Conservation (phyloP, 2,113 vertebrate genomes). For the Bubalus kerabau region DNA sequence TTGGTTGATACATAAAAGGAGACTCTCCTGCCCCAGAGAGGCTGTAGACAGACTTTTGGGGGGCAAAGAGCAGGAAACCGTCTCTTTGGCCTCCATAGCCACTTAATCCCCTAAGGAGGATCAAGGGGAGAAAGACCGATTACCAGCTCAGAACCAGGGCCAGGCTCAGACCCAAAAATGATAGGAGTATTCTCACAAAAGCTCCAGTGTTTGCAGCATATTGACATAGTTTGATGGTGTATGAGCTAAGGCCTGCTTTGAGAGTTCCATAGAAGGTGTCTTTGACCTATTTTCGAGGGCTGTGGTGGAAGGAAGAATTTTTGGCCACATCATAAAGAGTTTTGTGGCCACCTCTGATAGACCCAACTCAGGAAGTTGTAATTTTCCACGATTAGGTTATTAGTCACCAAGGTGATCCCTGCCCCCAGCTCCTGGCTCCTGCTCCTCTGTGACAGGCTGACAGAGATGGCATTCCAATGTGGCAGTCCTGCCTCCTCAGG, state of each 20-base stretch:
- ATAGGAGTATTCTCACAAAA: not conserved
- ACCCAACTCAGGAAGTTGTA: slow-evolving; percentile 66
- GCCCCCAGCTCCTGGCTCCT: not conserved
- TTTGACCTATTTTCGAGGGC: slow-evolving; percentile 72
- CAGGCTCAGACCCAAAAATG: not conserved
- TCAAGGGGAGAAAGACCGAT: not conserved
- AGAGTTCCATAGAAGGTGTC: slow-evolving; percentile 58
- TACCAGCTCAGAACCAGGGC: not conserved
- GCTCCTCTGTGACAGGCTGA: not conserved
- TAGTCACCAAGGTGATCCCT: slow-evolving; percentile 59
- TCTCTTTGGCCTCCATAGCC: not conserved
- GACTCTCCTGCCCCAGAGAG: not conserved
- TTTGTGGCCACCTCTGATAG: slow-evolving; percentile 66
- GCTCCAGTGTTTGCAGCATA: not conserved
- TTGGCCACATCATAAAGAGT: slow-evolving; percentile 73
- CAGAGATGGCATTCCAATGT: not conserved
- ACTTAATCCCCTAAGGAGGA: not conserved
- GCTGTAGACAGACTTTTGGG: not conserved
- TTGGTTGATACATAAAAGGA: not conserved
- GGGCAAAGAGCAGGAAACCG: not conserved
- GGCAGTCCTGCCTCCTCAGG: not conserved
- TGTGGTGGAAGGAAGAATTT: slow-evolving; percentile 72
- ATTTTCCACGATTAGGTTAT: slow-evolving; percentile 71
- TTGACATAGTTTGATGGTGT: not conserved
- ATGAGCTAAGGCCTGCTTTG: slow-evolving; percentile 23